A percentile compares a stretch with the other conserved stretches of the same genome.
phyloP scores from a whole-genome alignment of 1,140 invertebrate genomes.

The Rhagoletis zephyria region DNA sequence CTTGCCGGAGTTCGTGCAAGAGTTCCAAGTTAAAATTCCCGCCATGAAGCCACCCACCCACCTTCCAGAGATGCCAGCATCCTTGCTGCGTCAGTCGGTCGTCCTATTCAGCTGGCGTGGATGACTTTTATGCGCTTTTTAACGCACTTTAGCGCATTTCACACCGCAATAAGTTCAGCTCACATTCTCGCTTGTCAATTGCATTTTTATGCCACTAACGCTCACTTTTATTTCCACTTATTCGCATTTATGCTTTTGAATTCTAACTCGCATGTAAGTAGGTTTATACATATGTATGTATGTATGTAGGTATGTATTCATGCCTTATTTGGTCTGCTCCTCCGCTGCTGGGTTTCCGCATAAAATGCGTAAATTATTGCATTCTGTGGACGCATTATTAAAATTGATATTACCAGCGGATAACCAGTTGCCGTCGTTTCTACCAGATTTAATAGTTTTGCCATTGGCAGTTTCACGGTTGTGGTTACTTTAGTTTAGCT shows the following conservation, averaged over 20 bases:
- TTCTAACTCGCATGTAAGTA: too few species aligned
- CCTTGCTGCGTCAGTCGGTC: not conserved
- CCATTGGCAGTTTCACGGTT: not conserved
- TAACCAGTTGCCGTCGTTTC: not conserved
- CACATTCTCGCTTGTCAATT: not conserved
- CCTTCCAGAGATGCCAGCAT: too few species aligned
- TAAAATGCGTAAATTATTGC: slow-evolving; percentile 42
- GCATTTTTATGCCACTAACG: slow-evolving; percentile 47
- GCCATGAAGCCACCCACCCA: too few species aligned
- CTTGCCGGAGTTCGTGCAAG: not conserved
- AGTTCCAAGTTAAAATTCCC: not conserved
- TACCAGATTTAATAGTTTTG: slow-evolving; percentile 27
- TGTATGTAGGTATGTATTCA: not conserved
- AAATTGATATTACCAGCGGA: slow-evolving; percentile 40
- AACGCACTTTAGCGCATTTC: slow-evolving; percentile 47
- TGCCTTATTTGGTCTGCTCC: not conserved
- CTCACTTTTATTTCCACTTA: slow-evolving; percentile 43
- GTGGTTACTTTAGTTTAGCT: not conserved
- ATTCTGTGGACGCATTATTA: slow-evolving; percentile 46
- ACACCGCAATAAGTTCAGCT: slow-evolving; percentile 24
- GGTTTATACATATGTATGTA: not conserved
- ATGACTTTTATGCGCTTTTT: slow-evolving; percentile 52
- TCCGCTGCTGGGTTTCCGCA: not conserved
- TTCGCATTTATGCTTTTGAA: slow-evolving; percentile 24
- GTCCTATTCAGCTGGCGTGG: slow-evolving; percentile 14